Percentiles rank a stretch among this genome's conserved stretches.
Conservation (phyloP, 2,888 invertebrate genomes). For the Lycia hirtaria region DNA sequence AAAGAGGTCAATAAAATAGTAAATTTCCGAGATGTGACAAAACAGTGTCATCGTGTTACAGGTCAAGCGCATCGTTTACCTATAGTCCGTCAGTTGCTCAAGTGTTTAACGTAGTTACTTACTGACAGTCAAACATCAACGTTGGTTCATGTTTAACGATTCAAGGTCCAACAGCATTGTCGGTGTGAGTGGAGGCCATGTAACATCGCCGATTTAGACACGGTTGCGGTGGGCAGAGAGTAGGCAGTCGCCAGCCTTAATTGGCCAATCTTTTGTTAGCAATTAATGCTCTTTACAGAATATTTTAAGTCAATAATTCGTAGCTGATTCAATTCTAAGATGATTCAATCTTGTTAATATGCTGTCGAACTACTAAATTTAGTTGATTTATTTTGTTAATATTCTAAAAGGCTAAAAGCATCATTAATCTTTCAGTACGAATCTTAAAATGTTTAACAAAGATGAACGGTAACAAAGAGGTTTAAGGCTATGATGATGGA, state of each 20-base stretch:
- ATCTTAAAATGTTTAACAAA: constrained; percentile 17
- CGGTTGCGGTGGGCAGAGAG: constrained; percentile 38
- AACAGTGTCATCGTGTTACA: background rate
- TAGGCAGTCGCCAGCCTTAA: constrained; percentile 36
- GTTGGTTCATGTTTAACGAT: constrained; percentile 39
- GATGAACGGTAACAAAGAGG: constrained; percentile 1
- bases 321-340: constrained; percentile 13
- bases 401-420: background rate
- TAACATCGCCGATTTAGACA: constrained; percentile 43
- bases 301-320: constrained; percentile 25
- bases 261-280: constrained; percentile 37
- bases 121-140: constrained; percentile 21
- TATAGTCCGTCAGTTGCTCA: constrained; percentile 6
- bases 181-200: constrained; percentile 42
- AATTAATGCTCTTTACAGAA: constrained; percentile 29
- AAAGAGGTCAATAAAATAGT: background rate
- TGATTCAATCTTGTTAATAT: constrained; percentile 13
- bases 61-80: background rate
- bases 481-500: too few relatives aligned
- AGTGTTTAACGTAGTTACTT: constrained; percentile 5
- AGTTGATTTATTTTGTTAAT: constrained; percentile 6
- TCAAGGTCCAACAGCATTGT: constrained; percentile 47
- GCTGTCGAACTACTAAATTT: constrained; percentile 16
- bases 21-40: background rate
- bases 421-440: background rate